These are phyloP conservation scores for Bungarus multicinctus DNA, from an alignment of 2,113 vertebrate species.

Conservation along the genomic window DNA sequence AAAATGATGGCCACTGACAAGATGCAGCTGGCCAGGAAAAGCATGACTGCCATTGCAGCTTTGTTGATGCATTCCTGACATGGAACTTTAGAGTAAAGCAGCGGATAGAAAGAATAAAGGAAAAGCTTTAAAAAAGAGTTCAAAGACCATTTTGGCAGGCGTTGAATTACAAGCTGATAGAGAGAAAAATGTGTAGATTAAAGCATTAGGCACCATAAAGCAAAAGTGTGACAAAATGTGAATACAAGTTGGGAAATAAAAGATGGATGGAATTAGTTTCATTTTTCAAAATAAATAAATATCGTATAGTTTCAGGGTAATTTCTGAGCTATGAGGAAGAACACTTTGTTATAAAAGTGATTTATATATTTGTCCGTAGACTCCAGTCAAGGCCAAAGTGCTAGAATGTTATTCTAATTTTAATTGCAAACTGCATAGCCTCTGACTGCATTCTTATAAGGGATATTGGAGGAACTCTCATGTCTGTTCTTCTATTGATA, in stretches of 20 bases:
- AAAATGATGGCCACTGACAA: neutral
- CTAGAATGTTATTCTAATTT: neutral
- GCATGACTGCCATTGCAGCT: neutral
- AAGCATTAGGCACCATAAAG: neutral
- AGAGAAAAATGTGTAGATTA: neutral
- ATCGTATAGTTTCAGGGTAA: neutral
- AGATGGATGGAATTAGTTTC: neutral
- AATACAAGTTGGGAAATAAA: neutral
- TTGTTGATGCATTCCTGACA: neutral
- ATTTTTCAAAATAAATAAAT: neutral
- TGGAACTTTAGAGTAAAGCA: neutral
- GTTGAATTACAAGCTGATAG: neutral
- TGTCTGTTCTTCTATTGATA: neutral
- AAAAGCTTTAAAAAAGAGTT: neutral
- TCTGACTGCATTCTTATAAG: neutral
- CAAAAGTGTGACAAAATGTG: neutral
- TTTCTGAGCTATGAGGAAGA: neutral
- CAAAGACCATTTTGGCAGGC: conserved; percentile 8
- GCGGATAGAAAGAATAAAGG: neutral
- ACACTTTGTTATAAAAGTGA: neutral
- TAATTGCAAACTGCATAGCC: neutral
- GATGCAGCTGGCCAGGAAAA: conserved; percentile 20
- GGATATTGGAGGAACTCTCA: neutral
- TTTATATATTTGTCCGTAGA: neutral
- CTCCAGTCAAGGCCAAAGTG: neutral